Percentiles rank a stretch among this genome's conserved stretches.
Evolutionary conservation across 92 coral and sea anemone genomes (phyloP).

Genomic region (Galaxea fascicularis): DNA sequence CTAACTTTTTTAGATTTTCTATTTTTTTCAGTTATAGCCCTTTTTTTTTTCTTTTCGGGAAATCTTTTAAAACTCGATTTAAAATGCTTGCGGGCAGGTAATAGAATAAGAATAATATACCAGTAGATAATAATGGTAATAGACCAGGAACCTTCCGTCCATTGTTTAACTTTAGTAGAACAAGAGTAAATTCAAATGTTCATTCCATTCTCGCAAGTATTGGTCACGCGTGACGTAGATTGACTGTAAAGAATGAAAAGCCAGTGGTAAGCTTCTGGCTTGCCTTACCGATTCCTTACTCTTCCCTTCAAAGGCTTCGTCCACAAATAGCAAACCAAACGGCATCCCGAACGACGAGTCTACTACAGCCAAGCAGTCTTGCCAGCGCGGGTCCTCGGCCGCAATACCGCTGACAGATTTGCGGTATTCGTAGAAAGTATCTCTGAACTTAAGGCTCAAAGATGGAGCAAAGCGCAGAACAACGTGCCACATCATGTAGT

Average conservation of each 20-base stretch:
- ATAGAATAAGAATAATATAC: too few species aligned
- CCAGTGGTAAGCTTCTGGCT: background rate
- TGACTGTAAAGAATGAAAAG: background rate
- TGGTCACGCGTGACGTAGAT: too few species aligned
- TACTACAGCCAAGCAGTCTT: slow-evolving; percentile 74
- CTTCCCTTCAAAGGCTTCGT: slow-evolving; percentile 73
- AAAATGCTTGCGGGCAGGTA: too few species aligned
- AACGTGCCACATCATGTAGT: slow-evolving; percentile 98
- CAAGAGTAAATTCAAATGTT: too few species aligned
- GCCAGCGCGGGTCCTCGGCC: slow-evolving; percentile 94
- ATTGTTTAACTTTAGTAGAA: too few species aligned
- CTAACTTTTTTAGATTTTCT: too few species aligned
- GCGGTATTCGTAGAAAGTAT: slow-evolving; percentile 54
- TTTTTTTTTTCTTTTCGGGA: too few species aligned
- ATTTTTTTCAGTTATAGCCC: too few species aligned
- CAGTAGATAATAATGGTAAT: too few species aligned
- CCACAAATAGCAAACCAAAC: slow-evolving; percentile 85
- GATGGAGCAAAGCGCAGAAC: slow-evolving; percentile 54
- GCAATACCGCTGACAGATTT: slow-evolving; percentile 63
- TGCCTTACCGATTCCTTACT: slow-evolving; percentile 87
- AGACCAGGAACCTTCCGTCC: too few species aligned
- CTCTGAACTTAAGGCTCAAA: slow-evolving; percentile 67
- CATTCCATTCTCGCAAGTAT: too few species aligned
- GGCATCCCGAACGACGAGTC: slow-evolving; percentile 90
- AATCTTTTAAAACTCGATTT: too few species aligned